A percentile compares a stretch with the other conserved stretches of the same genome.
These are phyloP conservation scores for Zelleria hepariella DNA, from an alignment of 2,888 invertebrate genomes.

Conservation along the genomic window DNA sequence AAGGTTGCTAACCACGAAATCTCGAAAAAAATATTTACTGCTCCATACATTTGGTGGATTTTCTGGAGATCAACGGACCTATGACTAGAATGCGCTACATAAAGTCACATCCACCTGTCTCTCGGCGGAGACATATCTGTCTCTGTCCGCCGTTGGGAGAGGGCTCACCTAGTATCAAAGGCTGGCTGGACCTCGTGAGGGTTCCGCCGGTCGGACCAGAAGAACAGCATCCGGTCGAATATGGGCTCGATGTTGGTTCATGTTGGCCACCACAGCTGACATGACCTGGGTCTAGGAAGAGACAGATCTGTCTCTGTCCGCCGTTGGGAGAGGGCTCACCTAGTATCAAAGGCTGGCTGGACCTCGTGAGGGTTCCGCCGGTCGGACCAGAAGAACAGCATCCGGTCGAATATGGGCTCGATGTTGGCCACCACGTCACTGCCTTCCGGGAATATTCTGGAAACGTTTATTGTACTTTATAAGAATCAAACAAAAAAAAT, in stretches of 20 bases:
- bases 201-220: slow-evolving; percentile 97
- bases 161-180: slow-evolving; percentile 76
- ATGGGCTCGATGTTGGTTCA: slow-evolving; percentile 94
- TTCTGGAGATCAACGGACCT: no score
- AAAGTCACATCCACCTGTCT: no score
- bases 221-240: slow-evolving; percentile 94
- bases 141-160: no score
- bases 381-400: slow-evolving; percentile 98
- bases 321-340: slow-evolving; percentile 38
- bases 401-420: slow-evolving; percentile 91
- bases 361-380: slow-evolving; percentile 97
- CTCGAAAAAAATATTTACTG: no score
- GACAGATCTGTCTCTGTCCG: no score
- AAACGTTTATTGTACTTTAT: slow-evolving; percentile 14
- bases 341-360: slow-evolving; percentile 88
- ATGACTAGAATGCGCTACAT: no score
- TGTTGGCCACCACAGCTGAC: no score
- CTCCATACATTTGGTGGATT: no score
- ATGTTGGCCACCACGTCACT: slow-evolving; percentile 89
- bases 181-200: slow-evolving; percentile 98
- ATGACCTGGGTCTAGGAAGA: no score
- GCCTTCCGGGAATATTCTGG: slow-evolving; percentile 90
- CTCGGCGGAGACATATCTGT: no score
- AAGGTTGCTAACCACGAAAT: no score
- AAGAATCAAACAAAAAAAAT: no score